Evolutionary conservation across 2,113 vertebrate species (phyloP).

Genomic region (Cyrtonyx montezumae): DNA sequence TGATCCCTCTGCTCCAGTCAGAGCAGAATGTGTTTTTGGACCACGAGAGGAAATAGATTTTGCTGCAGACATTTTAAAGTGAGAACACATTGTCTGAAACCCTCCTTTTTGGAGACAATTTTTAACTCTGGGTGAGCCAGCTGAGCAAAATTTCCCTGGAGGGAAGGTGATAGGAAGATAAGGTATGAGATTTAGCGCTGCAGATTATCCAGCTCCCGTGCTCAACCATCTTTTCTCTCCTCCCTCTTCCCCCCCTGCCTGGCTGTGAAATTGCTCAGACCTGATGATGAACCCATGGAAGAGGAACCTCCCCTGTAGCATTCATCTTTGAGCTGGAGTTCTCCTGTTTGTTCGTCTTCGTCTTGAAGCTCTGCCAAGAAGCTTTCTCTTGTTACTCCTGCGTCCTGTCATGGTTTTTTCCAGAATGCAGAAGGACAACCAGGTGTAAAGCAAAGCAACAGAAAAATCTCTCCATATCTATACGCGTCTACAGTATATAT

Average conservation of each 20-base stretch:
- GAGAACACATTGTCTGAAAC: neutral
- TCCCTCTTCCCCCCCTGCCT: neutral
- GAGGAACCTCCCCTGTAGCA: slow-evolving; percentile 93
- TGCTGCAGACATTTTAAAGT: neutral
- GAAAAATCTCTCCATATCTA: slow-evolving; percentile 57
- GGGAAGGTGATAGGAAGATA: neutral
- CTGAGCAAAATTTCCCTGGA: neutral
- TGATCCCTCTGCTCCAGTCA: fast-evolving
- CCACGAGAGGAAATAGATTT: neutral
- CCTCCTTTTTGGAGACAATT: neutral
- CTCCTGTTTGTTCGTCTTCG: slow-evolving; percentile 79
- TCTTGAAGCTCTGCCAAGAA: slow-evolving; percentile 82
- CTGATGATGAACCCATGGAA: slow-evolving; percentile 96
- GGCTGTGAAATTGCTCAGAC: slow-evolving; percentile 64
- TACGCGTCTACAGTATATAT: slow-evolving; percentile 46
- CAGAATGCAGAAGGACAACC: slow-evolving; percentile 68
- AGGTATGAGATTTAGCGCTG: neutral
- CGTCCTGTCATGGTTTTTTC: slow-evolving; percentile 67
- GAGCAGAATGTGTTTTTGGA: neutral
- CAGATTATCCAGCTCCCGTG: fast-evolving
- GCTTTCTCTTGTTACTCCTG: slow-evolving; percentile 75
- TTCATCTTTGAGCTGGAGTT: slow-evolving; percentile 31
- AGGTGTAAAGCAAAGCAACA: slow-evolving; percentile 66
- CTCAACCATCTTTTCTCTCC: neutral
- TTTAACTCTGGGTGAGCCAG: neutral